Base-by-base conservation (phyloP, 2,113 vertebrate species). In the Columbina picui region DNA sequence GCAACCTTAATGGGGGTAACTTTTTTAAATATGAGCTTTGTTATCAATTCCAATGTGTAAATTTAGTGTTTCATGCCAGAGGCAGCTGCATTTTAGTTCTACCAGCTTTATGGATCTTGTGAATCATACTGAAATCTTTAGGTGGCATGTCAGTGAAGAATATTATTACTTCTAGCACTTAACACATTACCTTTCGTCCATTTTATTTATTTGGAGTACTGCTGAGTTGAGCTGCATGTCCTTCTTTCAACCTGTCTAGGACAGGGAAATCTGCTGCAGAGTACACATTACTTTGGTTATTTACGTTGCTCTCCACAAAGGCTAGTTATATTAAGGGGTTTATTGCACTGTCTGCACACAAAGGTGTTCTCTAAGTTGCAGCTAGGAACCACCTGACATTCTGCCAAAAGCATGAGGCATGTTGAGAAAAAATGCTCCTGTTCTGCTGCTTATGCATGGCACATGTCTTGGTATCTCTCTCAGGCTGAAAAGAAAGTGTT, bases 71-170 rank as follows among this genome's bases (percentile, higher is more conserved):
- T 81, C 21, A 3, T 70, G 78, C 60, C 53, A 94, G 68, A 77
- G 85, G 30, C 57, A 71, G 71, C 60, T 83, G 79, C 63, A 23
- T 93, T 93, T 91, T 87, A 87, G 50, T 92, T 93, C 56, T 94
- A 20, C 64, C 27, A 71, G 64, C 49, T 94, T 95, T 96, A 94
- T 86, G 57, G 68, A 89, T 30, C 83, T 87, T 84, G 77, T 91
- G 89, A 95, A 96, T 95, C 91, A 76, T 85, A 53, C 45, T 79
- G 81, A 94, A 91, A 79, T 89, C 81, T 89, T 96, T 60, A 91
- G 84, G 53, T 87, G 84, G 39, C 19, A 2, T 61, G 57, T 86
- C 86, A 84, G 61, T 63, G 57, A 91, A 79, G 74, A 89, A 29
- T 77, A 77, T 89, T 94, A 63, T 63, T 94, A 32, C 81, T 83